Base-by-base conservation (phyloP, 2,888 invertebrate genomes). In the Micoletzkya japonica region DNA sequence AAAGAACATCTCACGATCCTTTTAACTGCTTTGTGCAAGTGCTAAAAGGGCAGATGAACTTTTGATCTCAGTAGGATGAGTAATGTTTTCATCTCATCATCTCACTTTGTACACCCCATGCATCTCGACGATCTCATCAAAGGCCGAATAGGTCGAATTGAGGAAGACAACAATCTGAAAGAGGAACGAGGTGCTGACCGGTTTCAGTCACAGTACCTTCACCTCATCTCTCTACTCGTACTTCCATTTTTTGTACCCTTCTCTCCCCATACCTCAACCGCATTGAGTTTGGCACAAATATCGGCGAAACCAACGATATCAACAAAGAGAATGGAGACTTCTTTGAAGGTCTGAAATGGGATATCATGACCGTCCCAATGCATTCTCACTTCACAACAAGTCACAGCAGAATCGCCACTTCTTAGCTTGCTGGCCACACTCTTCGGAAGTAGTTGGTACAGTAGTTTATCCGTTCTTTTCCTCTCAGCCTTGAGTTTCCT, bases 401-500 rank as follows among this genome's bases (percentile, higher is more conserved):
- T 94, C 67, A 95, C 94, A 0, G 96, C 93, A 83, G 93, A 93
- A 87, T 93, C 94, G n/a, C 97, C 97, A 69, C 92, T 91, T 77
- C 96, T 88, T 68, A 97, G 89, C 59, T 95, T 89, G 86, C 95
- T 95, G 0, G 96, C 96, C 4, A 97, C 96, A 86, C 94, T 93
- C 86, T 94, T 95, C 37, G 97, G 97, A 89, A 97, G 95, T 95
- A 97, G 96, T 89, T 97, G 96, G 87, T 97, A 97, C 1, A 97
- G 88, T 34, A 97, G 88, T 82, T 95, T 94, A 86, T 97, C 96
- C 0, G 96, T 96, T 74, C 94, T 89, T 82, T 92, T 91, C 93
- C 96, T 95, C 87, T 96, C 96, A 77, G 92, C 92, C 86, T 96
- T 96, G 76, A 97, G 87, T 85, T 94, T 93, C 79, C 92, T 89